These are phyloP conservation scores for Deilephila elpenor DNA, from an alignment of 2,888 invertebrate species.

Conservation along the genomic window DNA sequence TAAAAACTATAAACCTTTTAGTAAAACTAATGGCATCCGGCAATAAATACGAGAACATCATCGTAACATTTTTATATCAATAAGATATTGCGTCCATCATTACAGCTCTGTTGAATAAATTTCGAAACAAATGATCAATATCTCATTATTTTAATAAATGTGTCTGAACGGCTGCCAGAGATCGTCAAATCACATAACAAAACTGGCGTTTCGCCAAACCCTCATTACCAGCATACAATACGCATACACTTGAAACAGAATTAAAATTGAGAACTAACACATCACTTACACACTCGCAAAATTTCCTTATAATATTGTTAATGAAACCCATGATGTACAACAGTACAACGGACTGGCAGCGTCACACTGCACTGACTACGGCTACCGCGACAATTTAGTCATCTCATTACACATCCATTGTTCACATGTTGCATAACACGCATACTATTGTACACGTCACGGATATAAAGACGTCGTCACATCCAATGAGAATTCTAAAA, in stretches of 20 bases:
- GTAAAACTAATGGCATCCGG: not conserved
- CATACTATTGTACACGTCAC: constrained; percentile 50
- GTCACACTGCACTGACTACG: constrained; percentile 15
- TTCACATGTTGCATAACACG: constrained; percentile 61
- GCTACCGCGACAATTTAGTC: constrained; percentile 13
- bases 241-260: not conserved
- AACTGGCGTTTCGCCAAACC: constrained; percentile 1
- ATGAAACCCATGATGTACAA: constrained; percentile 41
- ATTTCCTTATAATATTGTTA: constrained; percentile 42
- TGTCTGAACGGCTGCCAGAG: constrained; percentile 14
- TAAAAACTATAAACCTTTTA: not conserved
- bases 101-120: not conserved
- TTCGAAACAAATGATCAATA: constrained; percentile 8
- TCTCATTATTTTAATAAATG: constrained; percentile 13
- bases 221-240: not conserved
- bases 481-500: constrained; percentile 46
- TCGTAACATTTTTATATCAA: not conserved
- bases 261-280: constrained; percentile 1
- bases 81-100: not conserved
- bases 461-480: constrained; percentile 47
- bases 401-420: constrained; percentile 44
- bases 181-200: constrained; percentile 13
- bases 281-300: constrained; percentile 44
- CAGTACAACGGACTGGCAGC: constrained; percentile 5
- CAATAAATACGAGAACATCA: not conserved